Evolutionary conservation across 2,797 vertebrate genomes (phyloP).

Genomic region (Sebastes melanostomus): DNA sequence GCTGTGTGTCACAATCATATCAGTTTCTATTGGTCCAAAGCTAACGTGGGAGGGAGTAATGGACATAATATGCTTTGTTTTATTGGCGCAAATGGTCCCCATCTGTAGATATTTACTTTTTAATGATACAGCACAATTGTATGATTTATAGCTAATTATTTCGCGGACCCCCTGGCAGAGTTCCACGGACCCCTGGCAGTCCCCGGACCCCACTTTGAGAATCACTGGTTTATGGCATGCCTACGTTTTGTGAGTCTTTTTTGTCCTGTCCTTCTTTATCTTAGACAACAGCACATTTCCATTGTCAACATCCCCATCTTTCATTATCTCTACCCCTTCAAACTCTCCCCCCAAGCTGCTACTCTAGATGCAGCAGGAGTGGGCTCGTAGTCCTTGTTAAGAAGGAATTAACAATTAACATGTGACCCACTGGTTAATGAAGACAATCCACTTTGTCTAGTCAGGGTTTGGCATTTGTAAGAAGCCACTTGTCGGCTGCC

Average conservation of each 20-base stretch:
- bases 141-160: too few species aligned
- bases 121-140: too few species aligned
- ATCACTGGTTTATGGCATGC: not conserved
- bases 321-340: not conserved
- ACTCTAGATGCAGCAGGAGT: not conserved
- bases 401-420: not conserved
- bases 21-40: too few species aligned
- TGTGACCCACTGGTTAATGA: constrained; percentile 36
- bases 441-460: constrained; percentile 52
- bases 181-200: too few species aligned
- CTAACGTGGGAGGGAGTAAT: too few species aligned
- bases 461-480: constrained; percentile 36
- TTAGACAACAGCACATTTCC: not conserved
- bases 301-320: not conserved
- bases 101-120: too few species aligned
- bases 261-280: not conserved
- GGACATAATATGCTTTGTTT: too few species aligned
- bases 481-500: constrained; percentile 32
- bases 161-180: too few species aligned
- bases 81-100: too few species aligned
- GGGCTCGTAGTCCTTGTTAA: not conserved
- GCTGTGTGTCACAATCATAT: too few species aligned
- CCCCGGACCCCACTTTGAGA: too few species aligned
- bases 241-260: not conserved
- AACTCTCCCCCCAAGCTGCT: not conserved